Base-by-base conservation (phyloP, 2,113 vertebrate genomes). In the Chroicocephalus ridibundus region DNA sequence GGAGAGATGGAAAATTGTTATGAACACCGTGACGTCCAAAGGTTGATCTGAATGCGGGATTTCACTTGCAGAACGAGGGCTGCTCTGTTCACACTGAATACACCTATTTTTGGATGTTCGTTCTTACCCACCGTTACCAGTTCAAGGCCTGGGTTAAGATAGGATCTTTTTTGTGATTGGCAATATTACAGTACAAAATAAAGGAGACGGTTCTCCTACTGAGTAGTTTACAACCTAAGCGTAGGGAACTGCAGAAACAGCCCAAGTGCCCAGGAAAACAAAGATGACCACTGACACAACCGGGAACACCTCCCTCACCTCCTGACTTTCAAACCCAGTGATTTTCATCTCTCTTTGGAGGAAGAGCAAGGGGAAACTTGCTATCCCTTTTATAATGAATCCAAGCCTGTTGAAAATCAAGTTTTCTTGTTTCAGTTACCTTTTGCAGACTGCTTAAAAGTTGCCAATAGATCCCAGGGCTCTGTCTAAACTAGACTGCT, bases 401-500 rank as follows among this genome's bases (percentile, higher is more conserved):
- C 72, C 49, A 52, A 88, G 47, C 16, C 54, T 81, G 40, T 3
- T 80, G 66, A 82, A 88, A 88, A 85, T 34, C 42, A 72, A 49
- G 71, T 80, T 86, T 83, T 54, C 82, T 60, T 93, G 38, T 72
- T 93, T 65, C 1, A 0, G 85, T 88, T 79, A 95, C 84, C 69
- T 71, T 91, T 75, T 70, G 31, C 69, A 91, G 55, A 36, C 69
- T 66, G 31, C 60, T 89, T 58, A 88, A 78, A 68, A 90, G 58
- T 49, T 90, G 81, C 77, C 86, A 91, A 40, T 10, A 74, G 49
- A 77, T 54, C 58, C 71, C 64, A 93, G 58, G 66, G 79, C 32
- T 86, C 80, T 83, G 76, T 70, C 64, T 94, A 79, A 94, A 91
- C 38, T 69, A 94, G 88, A 82, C 66, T 69, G 32, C 38, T 74